Conservation (phyloP, 2,888 invertebrate species). For the Crematogaster levior region DNA sequence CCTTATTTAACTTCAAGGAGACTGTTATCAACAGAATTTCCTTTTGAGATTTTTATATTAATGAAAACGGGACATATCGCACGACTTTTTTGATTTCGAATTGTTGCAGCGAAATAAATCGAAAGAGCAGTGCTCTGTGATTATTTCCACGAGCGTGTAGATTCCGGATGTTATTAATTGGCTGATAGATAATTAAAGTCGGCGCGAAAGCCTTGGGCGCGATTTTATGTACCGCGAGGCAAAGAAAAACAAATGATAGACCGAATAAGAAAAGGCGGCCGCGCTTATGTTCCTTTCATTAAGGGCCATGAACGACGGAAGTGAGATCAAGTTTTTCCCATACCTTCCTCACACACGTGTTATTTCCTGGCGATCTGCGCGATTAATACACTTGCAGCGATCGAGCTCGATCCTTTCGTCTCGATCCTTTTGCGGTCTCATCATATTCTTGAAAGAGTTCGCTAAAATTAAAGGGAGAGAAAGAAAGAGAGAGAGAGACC, state of each 20-base stretch:
- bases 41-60: neutral
- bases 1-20: neutral
- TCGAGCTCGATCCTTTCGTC: conserved; percentile 8
- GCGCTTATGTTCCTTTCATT: conserved; percentile 36
- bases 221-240: neutral
- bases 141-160: conserved; percentile 36
- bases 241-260: conserved; percentile 4
- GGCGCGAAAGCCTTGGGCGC: neutral
- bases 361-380: conserved; percentile 15
- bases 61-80: neutral
- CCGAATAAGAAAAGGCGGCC: conserved; percentile 5
- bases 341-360: conserved; percentile 19
- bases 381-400: conserved; percentile 16
- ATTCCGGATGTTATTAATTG: conserved; percentile 65
- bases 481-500: no score
- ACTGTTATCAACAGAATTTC: neutral
- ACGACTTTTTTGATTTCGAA: neutral
- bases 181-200: conserved; percentile 55
- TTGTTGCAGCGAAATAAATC: neutral
- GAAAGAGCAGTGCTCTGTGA: neutral
- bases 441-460: neutral
- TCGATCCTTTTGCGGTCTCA: conserved; percentile 9
- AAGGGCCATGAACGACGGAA: conserved; percentile 61
- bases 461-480: conserved; percentile 6
- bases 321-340: conserved; percentile 69